Evolutionary conservation across 1,140 invertebrate species (phyloP).

Genomic region (Telenomus remus): DNA sequence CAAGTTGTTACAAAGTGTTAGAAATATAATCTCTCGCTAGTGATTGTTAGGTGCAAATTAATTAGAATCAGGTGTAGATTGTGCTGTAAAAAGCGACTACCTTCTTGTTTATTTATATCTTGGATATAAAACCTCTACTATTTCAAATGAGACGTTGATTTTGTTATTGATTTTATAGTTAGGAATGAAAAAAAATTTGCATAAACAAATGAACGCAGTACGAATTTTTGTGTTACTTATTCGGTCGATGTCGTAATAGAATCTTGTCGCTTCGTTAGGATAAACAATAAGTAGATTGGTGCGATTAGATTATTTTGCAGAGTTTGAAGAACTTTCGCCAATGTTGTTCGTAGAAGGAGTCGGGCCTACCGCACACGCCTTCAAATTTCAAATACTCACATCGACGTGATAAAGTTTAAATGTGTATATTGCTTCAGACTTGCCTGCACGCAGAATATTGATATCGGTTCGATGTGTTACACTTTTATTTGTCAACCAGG

Average conservation of each 20-base stretch:
- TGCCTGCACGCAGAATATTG: constrained; percentile 46
- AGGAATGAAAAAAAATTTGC: constrained; percentile 47
- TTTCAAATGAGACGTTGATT: too few species aligned
- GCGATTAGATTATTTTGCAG: constrained; percentile 55
- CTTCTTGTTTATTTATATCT: too few species aligned
- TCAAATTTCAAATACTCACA: constrained; percentile 52
- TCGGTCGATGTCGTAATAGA: constrained; percentile 41
- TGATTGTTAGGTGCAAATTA: too few species aligned
- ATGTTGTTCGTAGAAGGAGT: constrained; percentile 52
- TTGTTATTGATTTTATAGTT: too few species aligned
- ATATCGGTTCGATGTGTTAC: constrained; percentile 48
- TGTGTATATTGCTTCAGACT: constrained; percentile 16
- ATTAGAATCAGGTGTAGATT: too few species aligned
- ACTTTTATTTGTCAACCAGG: too few species aligned
- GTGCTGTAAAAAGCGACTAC: too few species aligned
- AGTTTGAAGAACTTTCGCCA: constrained; percentile 54
- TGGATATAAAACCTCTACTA: too few species aligned
- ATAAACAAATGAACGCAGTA: constrained; percentile 40
- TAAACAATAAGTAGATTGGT: constrained; percentile 59
- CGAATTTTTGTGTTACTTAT: too few species aligned
- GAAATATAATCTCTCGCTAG: too few species aligned
- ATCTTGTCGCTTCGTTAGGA: constrained; percentile 55
- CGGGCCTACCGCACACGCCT: constrained; percentile 55
- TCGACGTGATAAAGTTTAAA: constrained; percentile 48
- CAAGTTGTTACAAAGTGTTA: constrained; percentile 1